Conservation (phyloP, 2,113 vertebrate species). For the Gymnarchus niloticus region DNA sequence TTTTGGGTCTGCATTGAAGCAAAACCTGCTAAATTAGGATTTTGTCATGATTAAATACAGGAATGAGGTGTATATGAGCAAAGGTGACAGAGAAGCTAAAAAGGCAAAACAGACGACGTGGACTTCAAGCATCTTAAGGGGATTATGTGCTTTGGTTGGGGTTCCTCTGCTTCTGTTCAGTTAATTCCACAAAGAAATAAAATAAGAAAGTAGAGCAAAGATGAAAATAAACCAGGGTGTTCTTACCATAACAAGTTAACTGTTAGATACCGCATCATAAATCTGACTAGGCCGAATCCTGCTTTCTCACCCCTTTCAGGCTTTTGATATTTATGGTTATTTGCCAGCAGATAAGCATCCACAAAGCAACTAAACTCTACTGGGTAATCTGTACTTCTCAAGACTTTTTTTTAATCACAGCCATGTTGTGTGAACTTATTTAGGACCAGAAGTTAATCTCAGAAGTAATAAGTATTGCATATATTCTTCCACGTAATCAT, state of each 20-base stretch:
- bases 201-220: not conserved
- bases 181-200: not conserved
- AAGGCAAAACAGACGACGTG: not conserved
- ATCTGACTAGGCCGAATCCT: not conserved
- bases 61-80: not conserved
- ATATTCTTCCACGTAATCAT: slow-evolving; percentile 26
- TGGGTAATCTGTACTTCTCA: slow-evolving; percentile 29
- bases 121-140: not conserved
- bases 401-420: slow-evolving; percentile 25
- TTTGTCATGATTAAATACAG: not conserved
- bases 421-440: slow-evolving; percentile 24
- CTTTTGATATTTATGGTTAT: slow-evolving; percentile 25
- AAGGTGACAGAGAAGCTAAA: not conserved
- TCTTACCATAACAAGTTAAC: not conserved
- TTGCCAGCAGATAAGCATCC: slow-evolving; percentile 17
- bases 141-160: not conserved
- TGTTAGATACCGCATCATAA: slow-evolving; percentile 3
- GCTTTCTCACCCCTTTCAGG: slow-evolving; percentile 13
- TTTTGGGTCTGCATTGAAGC: not conserved
- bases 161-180: not conserved
- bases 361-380: not conserved
- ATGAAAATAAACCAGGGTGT: slow-evolving; percentile 7
- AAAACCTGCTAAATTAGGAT: not conserved
- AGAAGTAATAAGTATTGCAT: slow-evolving; percentile 30
- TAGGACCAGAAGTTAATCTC: slow-evolving; percentile 30